Evolutionary conservation across 35 echinoderm and acorn worm genomes (phyloP), one percentile per base, ranked within the genome.

Genomic region (Patiria miniata): DNA sequence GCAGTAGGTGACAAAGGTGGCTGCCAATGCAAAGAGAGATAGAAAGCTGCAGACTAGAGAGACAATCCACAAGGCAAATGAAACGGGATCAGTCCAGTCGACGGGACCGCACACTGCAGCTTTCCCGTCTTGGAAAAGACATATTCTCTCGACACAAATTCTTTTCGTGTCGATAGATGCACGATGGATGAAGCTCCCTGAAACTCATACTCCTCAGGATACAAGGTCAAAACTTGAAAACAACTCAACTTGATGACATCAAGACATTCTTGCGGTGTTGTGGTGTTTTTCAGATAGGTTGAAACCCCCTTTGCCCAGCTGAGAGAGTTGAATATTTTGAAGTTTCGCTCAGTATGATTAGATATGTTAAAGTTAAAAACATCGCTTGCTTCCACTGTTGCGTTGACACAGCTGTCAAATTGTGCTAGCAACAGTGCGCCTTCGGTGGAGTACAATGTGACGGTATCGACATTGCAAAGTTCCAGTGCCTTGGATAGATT

Each of bases 1-100:
- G 26, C 85, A 80, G 57, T 95, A 95, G 1, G 90, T 92, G 18
- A 88, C 32, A 39, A 95, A 88, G 15, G 89, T 87, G n/a, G 86
- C 54, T n/a, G 82, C 23, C 9, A 95, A 65, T 73, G 65, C 65
- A 4, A 73, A 18, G 15, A 73, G 23, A 14, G 65, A 73, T 16
- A 73, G 65, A 34, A 26, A 73, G 7, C 34, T 73, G 65, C 65
- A 73, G 65, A 73, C 65, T 9, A 32, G 30, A 14, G 65, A 30
- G n/a, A 73, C 34, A 14, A 73, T 73, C 26, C 34, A 10, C 30
- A 73, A 14, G 1, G 34, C 65, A 73, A 73, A 73, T 5, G 19
- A 18, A 73, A 26, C 14, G 0, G 26, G 22, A 30, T 73, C 65
- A 12, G 7, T 73, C 7, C 7, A 73, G 26, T 34, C 15, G 26